These are phyloP conservation scores for Baccha elongata DNA, from an alignment of 2,888 invertebrate species.

Conservation along the genomic window DNA sequence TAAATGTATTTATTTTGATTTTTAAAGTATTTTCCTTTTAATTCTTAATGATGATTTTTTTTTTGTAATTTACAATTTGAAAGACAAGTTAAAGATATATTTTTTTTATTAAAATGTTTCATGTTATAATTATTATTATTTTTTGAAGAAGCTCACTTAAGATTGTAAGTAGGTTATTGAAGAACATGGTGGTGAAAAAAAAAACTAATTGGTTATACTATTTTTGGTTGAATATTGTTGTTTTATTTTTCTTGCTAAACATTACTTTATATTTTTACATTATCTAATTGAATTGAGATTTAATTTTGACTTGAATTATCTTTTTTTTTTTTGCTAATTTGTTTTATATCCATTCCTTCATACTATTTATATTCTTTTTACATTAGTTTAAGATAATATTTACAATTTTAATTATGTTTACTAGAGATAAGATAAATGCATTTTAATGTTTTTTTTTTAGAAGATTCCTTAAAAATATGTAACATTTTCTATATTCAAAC, in stretches of 20 bases:
- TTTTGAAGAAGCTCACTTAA: conserved; percentile 55
- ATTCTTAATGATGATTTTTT: conserved; percentile 31
- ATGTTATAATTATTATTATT: conserved; percentile 18
- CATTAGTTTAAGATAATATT: conserved; percentile 42
- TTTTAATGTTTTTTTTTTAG: conserved; percentile 21
- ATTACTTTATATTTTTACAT: conserved; percentile 49
- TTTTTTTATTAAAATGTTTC: conserved; percentile 34
- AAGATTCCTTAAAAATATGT: not conserved
- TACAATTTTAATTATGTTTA: conserved; percentile 22
- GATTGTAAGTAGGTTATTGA: conserved; percentile 41
- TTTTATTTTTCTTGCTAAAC: conserved; percentile 22
- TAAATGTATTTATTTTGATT: conserved; percentile 18
- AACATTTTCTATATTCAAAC: not conserved
- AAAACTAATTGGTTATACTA: conserved; percentile 1
- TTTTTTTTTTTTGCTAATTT: not conserved
- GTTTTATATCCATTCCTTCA: conserved; percentile 6
- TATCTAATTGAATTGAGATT: conserved; percentile 50
- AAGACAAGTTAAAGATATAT: conserved; percentile 34
- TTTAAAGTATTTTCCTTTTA: conserved; percentile 18
- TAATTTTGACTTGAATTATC: conserved; percentile 8
- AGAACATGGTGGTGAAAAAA: conserved; percentile 27
- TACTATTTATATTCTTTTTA: conserved; percentile 15
- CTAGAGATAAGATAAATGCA: conserved; percentile 14
- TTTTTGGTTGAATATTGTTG: conserved; percentile 31
- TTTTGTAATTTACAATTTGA: conserved; percentile 58